Conservation (phyloP, 2,797 vertebrate genomes). For the Muscicapa comitata region DNA sequence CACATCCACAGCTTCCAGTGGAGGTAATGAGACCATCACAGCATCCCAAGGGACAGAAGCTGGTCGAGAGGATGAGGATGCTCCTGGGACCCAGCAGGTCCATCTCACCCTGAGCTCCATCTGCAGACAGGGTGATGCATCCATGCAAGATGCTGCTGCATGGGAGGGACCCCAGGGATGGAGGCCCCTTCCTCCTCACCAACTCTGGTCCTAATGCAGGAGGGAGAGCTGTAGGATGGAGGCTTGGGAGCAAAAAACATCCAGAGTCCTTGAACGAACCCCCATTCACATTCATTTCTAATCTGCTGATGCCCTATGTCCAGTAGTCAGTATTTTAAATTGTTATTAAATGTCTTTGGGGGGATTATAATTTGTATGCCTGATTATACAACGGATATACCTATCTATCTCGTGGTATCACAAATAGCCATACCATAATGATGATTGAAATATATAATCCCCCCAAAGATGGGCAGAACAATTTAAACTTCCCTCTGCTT, state of each 20-base stretch:
- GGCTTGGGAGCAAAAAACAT: not conserved
- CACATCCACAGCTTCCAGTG: not conserved
- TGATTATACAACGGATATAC: constrained; percentile 74
- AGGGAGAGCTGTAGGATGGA: not conserved
- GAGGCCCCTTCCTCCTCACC: not conserved
- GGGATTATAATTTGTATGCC: constrained; percentile 77
- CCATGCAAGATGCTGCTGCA: fast-evolving
- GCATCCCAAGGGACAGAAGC: not conserved
- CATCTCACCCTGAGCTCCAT: not conserved
- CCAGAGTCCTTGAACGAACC: constrained; percentile 25
- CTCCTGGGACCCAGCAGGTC: not conserved
- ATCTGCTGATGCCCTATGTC: constrained; percentile 61
- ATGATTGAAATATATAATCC: constrained; percentile 80
- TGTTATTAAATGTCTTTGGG: constrained; percentile 71
- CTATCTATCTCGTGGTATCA: constrained; percentile 68
- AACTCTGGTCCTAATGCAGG: fast-evolving
- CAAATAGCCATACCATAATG: constrained; percentile 75
- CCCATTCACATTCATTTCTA: not conserved
- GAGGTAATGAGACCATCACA: not conserved
- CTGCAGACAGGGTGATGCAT: fast-evolving
- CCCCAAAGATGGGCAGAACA: constrained; percentile 78
- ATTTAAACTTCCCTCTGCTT: constrained; percentile 75
- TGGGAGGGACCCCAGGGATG: not conserved
- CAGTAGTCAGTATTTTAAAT: constrained; percentile 64
- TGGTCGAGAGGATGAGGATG: not conserved